These are phyloP conservation scores for Elysia crispata DNA, from an alignment of 2,888 invertebrate species.

Conservation along the genomic window DNA sequence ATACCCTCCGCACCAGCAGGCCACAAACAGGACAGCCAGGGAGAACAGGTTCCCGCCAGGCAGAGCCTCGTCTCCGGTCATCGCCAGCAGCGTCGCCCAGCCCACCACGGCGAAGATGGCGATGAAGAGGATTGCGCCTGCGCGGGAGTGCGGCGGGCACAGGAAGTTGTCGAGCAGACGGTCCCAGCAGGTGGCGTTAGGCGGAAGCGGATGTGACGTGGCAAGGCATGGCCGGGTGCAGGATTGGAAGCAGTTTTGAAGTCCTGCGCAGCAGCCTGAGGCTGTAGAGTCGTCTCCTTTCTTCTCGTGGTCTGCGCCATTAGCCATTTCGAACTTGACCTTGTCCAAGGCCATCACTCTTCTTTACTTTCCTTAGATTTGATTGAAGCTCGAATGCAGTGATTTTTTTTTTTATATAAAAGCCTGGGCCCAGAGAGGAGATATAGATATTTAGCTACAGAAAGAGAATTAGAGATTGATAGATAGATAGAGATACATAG, in stretches of 20 bases:
- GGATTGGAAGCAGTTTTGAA: slow-evolving; percentile 50
- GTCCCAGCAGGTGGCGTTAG: slow-evolving; percentile 55
- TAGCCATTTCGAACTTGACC: too few relatives aligned
- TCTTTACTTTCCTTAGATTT: too few relatives aligned
- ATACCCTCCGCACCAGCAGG: slow-evolving; percentile 69
- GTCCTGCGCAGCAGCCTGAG: slow-evolving; percentile 49
- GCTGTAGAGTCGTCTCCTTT: too few relatives aligned
- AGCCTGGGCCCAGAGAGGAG: too few relatives aligned
- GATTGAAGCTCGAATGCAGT: too few relatives aligned
- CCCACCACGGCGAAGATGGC: slow-evolving; percentile 58
- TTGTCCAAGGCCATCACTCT: too few relatives aligned
- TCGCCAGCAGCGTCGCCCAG: slow-evolving; percentile 64
- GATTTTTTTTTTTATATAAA: too few relatives aligned
- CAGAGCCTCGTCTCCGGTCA: slow-evolving; percentile 65
- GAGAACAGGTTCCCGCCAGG: slow-evolving; percentile 74
- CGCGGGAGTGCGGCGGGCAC: slow-evolving; percentile 73
- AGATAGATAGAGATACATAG: too few relatives aligned
- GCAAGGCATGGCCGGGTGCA: slow-evolving; percentile 61
- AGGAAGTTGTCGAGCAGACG: slow-evolving; percentile 63
- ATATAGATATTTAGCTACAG: too few relatives aligned
- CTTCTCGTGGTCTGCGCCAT: too few relatives aligned
- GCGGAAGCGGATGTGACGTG: slow-evolving; percentile 65
- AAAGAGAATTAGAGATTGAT: too few relatives aligned
- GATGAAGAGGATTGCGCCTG: slow-evolving; percentile 78
- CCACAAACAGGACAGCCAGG: slow-evolving; percentile 67